phyloP scores from a whole-genome alignment of 2,888 invertebrate species.

The Didymodactylos carnosus region DNA sequence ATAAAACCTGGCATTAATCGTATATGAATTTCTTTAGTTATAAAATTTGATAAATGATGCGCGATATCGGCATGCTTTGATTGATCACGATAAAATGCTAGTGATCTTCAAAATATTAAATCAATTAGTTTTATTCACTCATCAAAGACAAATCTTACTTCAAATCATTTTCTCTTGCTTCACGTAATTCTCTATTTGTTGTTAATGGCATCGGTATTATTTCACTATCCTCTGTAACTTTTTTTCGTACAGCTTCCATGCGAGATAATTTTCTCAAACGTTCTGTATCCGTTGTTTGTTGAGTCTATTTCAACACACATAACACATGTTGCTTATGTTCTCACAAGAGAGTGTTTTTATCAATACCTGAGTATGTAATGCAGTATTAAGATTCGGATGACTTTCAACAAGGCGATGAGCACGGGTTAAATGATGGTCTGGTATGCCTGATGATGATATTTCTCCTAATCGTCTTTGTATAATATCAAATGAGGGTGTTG shows the following conservation, averaged over 20 bases:
- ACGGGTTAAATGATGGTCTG: constrained; percentile 3
- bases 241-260: constrained; percentile 27
- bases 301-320: constrained; percentile 7
- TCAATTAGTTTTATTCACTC: too few relatives aligned
- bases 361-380: neutral
- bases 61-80: constrained; percentile 32
- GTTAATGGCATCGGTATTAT: neutral
- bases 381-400: constrained; percentile 9
- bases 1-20: constrained; percentile 34
- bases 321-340: neutral
- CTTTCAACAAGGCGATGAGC: constrained; percentile 12
- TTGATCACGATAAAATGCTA: constrained; percentile 32
- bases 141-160: too few relatives aligned
- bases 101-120: too few relatives aligned
- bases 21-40: constrained; percentile 34
- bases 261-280: constrained; percentile 28
- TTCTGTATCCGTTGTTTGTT: constrained; percentile 20
- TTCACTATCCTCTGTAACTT: neutral
- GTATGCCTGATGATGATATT: constrained; percentile 2
- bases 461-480: constrained; percentile 6
- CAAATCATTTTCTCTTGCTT: constrained; percentile 10
- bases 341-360: neutral
- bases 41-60: constrained; percentile 31
- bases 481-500: constrained; percentile 4
- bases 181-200: constrained; percentile 3